These are phyloP conservation scores for Maccullochella peelii DNA, from an alignment of 2,113 vertebrate species.

Conservation along the genomic window DNA sequence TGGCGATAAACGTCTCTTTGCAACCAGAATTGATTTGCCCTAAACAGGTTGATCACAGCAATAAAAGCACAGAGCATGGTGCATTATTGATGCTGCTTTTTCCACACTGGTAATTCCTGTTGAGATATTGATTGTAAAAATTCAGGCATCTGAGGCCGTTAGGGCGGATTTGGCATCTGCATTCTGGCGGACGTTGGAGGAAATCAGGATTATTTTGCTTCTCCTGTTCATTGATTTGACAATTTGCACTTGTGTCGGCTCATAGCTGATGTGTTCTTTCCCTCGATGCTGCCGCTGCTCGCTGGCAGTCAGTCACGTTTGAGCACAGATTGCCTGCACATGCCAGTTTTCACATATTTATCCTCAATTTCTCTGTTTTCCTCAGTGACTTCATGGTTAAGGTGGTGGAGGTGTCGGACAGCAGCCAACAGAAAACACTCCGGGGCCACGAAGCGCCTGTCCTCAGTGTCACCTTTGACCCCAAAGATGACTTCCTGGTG, in stretches of 20 bases:
- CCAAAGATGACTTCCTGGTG: constrained; percentile 92
- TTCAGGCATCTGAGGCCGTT: constrained; percentile 42
- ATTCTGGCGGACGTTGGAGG: constrained; percentile 32
- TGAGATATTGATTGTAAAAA: constrained; percentile 68
- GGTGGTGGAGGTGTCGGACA: constrained; percentile 93
- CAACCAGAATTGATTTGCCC: constrained; percentile 66
- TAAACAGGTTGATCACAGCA: constrained; percentile 53
- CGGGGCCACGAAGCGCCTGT: constrained; percentile 94
- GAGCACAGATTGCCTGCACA: not conserved
- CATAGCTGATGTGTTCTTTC: constrained; percentile 5
- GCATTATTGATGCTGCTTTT: constrained; percentile 66
- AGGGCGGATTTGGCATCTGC: constrained; percentile 43
- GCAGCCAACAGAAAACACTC: constrained; percentile 94
- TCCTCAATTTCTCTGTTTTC: not conserved
- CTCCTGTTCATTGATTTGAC: constrained; percentile 28
- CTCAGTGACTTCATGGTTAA: constrained; percentile 96
- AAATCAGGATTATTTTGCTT: constrained; percentile 54
- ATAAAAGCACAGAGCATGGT: constrained; percentile 50
- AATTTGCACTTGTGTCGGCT: constrained; percentile 29
- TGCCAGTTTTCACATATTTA: not conserved
- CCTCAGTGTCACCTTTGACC: constrained; percentile 94
- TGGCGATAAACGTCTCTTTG: constrained; percentile 47
- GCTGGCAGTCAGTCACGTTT: not conserved
- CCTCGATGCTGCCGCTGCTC: not conserved
- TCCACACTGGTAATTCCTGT: constrained; percentile 48